Base-by-base conservation (phyloP, 1,140 invertebrate species). In the Triops cancriformis region DNA sequence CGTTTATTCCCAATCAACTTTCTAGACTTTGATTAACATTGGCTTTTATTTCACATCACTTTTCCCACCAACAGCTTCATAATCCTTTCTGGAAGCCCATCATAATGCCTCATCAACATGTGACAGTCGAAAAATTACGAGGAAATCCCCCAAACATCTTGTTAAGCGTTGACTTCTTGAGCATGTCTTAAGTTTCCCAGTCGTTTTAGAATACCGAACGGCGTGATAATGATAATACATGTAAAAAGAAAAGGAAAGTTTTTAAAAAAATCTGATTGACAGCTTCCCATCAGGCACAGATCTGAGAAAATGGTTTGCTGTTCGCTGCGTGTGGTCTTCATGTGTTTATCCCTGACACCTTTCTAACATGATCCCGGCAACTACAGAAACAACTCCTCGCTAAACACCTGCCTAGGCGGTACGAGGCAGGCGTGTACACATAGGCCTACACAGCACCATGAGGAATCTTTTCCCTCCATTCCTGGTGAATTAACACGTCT, bases 1-100 rank as follows among this genome's bases (percentile, higher is more conserved):
- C 51, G 51, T 64, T 64, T 64, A n/a, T 64, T 23, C 23, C 51
- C 51, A 64, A 64, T 64, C 51, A 64, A 64, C 51, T 18, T 64
- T 5, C 23, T 23, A 64, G 51, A 64, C 51, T 64, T 64, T 64
- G 51, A 64, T 64, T 64, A 64, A 64, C 51, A 64, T 23, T 64
- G 51, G 10, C 51, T 64, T 64, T 18, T 64, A 64, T 64, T 9
- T 64, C 51, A 64, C 14, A 14, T 64, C 51, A 64, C 3, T 14
- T 64, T 64, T 64, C 18, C 23, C 31, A 2, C 31, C 51, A 64
- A 64, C 51, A 64, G 51, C 51, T 64, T 64, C 51, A 18, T 64
- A 64, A 64, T 14, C 51, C 51, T 64, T 64, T 64, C 51, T 64
- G 51, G 18, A 23, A 64, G 51, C 51, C 51, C 51, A 14, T 64